Evolutionary conservation across 2,113 vertebrate genomes (phyloP), one percentile per base, ranked within the genome.

Genomic region (Periophthalmus modestus): DNA sequence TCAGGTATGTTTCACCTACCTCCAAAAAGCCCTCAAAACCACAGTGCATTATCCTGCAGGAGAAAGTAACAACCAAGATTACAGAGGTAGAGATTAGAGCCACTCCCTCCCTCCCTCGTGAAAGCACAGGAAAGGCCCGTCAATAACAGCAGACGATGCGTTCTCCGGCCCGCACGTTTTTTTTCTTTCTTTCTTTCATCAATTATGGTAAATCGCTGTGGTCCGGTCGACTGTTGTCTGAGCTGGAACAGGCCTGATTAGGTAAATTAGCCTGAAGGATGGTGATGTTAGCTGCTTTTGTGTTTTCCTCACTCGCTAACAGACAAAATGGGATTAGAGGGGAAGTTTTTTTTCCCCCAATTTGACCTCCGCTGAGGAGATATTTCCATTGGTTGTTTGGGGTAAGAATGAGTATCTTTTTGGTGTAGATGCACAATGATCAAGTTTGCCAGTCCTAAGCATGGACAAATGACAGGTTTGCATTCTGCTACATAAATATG

Each of bases 151-250:
- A 75, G 66, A 57, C 59, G 66, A 28, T 18, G 46, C 5, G 47
- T 66, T 82, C 57, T 54, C 19, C 19, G 68, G 75, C 62, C 23
- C 55, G 33, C n/a, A 73, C n/a, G 71, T 46, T 62, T 47, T 36
- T 43, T 65, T 68, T 50, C 36, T 52, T 19, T 9, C 24, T 63
- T 57, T 47, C 43, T 55, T 28, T 11, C 21, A 54, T 71, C 36
- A 67, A 36, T 70, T 50, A 15, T 23, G 2, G 7, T 43, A 65
- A 65, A 65, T 36, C 18, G 62, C 62, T 18, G 18, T 4, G 19
- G 62, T 39, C 62, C 62, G 34, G 62, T 65, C 18, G 33, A 19
- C 28, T 63, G 16, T 63, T 63, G 62, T 65, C 62, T 43, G 19
- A 39, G 62, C n/a, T 43, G 62, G 62, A 65, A 65, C 34, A n/a